These are phyloP conservation scores for Parnassius apollo DNA, from an alignment of 2,888 invertebrate genomes.

Conservation along the genomic window DNA sequence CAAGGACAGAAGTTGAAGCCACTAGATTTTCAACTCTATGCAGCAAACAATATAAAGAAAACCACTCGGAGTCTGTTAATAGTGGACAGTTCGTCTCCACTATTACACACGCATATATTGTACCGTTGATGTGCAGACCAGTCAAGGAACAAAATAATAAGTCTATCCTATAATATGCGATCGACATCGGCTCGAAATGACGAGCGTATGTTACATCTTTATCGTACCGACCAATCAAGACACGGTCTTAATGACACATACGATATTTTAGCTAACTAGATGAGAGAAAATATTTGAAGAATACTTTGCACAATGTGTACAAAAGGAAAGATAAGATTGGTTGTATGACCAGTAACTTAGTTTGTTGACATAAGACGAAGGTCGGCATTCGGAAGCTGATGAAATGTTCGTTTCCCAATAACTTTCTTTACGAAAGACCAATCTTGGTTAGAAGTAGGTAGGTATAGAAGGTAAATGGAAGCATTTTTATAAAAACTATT, in stretches of 20 bases:
- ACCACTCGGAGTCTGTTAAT: too few species aligned
- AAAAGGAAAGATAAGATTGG: constrained; percentile 23
- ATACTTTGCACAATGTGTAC: constrained; percentile 26
- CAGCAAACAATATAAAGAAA: too few species aligned
- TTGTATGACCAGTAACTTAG: constrained; percentile 22
- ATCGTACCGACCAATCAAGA: too few species aligned
- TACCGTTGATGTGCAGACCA: too few species aligned
- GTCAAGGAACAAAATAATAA: too few species aligned
- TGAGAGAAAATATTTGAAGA: constrained; percentile 26
- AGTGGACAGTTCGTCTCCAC: too few species aligned
- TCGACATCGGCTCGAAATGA: too few species aligned
- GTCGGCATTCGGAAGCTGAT: constrained; percentile 36
- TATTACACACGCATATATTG: too few species aligned
- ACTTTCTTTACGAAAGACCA: constrained; percentile 14
- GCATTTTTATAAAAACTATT: not conserved
- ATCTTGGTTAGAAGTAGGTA: constrained; percentile 6
- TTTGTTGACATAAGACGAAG: constrained; percentile 34
- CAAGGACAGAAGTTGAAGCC: too few species aligned
- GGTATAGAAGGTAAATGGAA: constrained; percentile 4
- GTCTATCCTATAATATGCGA: too few species aligned
- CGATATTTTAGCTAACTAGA: constrained; percentile 10
- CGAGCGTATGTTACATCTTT: too few species aligned
- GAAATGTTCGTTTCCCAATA: constrained; percentile 22
- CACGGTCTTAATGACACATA: constrained; percentile 2
- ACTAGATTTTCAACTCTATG: too few species aligned